A percentile compares a stretch with the other conserved stretches of the same genome.
Conservation (phyloP, 2,888 invertebrate species). For the Baccha elongata region DNA sequence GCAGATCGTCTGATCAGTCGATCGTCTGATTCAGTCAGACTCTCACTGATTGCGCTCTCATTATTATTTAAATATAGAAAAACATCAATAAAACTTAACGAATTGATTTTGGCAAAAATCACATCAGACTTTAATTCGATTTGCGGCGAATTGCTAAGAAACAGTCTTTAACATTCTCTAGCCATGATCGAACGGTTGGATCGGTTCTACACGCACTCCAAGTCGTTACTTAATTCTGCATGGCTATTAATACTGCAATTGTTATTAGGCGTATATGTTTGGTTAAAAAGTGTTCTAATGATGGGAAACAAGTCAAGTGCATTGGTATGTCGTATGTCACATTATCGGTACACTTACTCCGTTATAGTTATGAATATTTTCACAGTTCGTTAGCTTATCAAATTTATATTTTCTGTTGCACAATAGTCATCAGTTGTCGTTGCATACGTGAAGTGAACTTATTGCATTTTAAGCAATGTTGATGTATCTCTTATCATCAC, state of each 20-base stretch:
- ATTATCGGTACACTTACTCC: neutral
- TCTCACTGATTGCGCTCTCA: constrained; percentile 3
- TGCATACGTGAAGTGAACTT: too few species aligned
- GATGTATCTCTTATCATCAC: constrained; percentile 21
- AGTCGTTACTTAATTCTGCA: constrained; percentile 37
- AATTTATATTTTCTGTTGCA: constrained; percentile 18
- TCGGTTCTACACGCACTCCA: constrained; percentile 64
- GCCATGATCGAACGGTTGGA: constrained; percentile 70
- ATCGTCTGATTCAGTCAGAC: neutral
- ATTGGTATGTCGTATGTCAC: constrained; percentile 56
- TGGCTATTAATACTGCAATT: constrained; percentile 60
- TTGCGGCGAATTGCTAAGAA: constrained; percentile 62
- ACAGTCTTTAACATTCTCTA: constrained; percentile 59
- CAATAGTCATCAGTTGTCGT: constrained; percentile 42
- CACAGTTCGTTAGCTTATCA: neutral
- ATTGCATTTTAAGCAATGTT: constrained; percentile 43
- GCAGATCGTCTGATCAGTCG: neutral
- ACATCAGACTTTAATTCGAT: constrained; percentile 17
- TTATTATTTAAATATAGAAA: constrained; percentile 13
- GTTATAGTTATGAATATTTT: constrained; percentile 10
- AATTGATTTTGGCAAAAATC: constrained; percentile 39
- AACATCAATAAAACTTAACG: constrained; percentile 30
- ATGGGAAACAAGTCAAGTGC: constrained; percentile 65
- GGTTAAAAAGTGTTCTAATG: constrained; percentile 36
- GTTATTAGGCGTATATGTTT: constrained; percentile 45